Evolutionary conservation across 2,888 invertebrate genomes (phyloP).

Genomic region (Catocala sponsa): DNA sequence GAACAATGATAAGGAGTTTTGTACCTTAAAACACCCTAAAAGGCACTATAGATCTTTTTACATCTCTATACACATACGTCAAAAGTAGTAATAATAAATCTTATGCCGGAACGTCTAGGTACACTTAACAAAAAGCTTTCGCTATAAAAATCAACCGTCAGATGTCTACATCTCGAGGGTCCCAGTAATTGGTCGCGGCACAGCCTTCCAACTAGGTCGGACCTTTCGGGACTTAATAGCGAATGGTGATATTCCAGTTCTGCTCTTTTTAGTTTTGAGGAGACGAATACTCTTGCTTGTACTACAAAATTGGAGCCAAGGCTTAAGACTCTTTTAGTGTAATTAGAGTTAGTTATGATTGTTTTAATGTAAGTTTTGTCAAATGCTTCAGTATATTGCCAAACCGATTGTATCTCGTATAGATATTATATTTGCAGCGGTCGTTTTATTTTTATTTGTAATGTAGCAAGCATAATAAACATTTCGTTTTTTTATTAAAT

Average conservation of each 20-base stretch:
- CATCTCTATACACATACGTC: not conserved
- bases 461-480: too few species aligned
- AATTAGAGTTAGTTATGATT: not conserved
- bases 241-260: conserved; percentile 18
- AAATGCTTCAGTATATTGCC: not conserved
- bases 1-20: too few species aligned
- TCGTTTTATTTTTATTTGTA: too few species aligned
- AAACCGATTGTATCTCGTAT: too few species aligned
- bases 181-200: conserved; percentile 41
- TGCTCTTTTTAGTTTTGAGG: not conserved
- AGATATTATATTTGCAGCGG: too few species aligned
- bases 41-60: not conserved
- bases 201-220: conserved; percentile 42
- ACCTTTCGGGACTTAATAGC: conserved; percentile 35
- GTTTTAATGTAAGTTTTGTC: not conserved
- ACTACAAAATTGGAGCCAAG: not conserved
- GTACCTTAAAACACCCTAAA: too few species aligned
- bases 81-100: not conserved
- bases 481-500: too few species aligned
- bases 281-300: not conserved
- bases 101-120: not conserved
- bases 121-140: conserved; percentile 2
- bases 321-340: not conserved
- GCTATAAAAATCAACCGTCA: not conserved
- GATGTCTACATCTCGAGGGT: conserved; percentile 14